These are phyloP conservation scores for Cotesia vestalis DNA, from an alignment of 1,140 invertebrate species.

Conservation along the genomic window DNA sequence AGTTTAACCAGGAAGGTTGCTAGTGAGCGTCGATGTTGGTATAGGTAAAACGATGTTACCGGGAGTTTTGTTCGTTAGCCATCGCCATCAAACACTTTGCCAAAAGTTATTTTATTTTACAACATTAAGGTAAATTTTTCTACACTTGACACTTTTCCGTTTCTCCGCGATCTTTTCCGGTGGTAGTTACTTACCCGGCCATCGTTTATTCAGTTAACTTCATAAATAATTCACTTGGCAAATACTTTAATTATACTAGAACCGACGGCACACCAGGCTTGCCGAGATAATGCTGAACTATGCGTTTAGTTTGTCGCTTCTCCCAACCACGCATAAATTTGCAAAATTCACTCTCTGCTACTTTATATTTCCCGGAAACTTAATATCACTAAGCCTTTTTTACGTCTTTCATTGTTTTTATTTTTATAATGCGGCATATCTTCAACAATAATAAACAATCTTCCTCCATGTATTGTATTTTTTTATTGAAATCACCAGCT, in stretches of 20 bases:
- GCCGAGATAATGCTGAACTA: constrained; percentile 38
- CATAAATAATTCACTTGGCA: constrained; percentile 45
- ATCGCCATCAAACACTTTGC: too few relatives aligned
- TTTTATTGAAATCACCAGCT: too few relatives aligned
- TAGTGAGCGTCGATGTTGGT: too few relatives aligned
- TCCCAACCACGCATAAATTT: constrained; percentile 40
- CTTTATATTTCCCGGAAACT: neutral
- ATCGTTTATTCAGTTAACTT: constrained; percentile 15
- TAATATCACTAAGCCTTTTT: neutral
- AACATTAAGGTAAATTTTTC: too few relatives aligned
- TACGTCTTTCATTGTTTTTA: too few relatives aligned
- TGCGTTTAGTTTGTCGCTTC: constrained; percentile 34
- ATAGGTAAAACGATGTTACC: too few relatives aligned
- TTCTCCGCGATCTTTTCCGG: neutral
- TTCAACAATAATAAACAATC: neutral
- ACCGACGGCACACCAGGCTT: constrained; percentile 12
- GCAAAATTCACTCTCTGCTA: constrained; percentile 37
- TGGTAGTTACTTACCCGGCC: neutral
- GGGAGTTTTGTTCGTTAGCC: too few relatives aligned
- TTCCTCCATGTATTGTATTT: neutral
- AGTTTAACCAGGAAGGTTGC: too few relatives aligned
- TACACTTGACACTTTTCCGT: neutral
- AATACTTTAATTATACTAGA: constrained; percentile 47
- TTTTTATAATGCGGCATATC: neutral
- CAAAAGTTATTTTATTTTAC: too few relatives aligned